Evolutionary conservation across 1,140 invertebrate species (phyloP).

Genomic region (Dinoponera quadriceps): DNA sequence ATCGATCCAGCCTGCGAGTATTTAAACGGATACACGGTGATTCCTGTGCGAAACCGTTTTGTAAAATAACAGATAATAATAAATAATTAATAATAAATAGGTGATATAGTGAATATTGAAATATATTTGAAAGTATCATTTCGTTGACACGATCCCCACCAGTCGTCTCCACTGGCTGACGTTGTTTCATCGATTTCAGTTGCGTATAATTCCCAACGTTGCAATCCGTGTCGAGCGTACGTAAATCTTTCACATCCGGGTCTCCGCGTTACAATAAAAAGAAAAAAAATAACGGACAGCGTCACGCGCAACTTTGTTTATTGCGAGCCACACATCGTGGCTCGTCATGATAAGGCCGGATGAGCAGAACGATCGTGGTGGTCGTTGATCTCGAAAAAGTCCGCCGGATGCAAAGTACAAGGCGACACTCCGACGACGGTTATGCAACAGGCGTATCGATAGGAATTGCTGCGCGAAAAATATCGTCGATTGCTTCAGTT

Average conservation of each 20-base stretch:
- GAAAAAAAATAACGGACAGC: not conserved
- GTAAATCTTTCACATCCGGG: not conserved
- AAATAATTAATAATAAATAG: conserved; percentile 2
- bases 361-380: conserved; percentile 1
- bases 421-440: not conserved
- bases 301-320: conserved; percentile 1
- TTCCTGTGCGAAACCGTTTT: not conserved
- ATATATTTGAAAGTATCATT: conserved; percentile 6
- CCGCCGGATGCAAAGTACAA: conserved; percentile 33
- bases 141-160: not conserved
- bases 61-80: conserved; percentile 1
- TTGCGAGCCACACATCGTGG: not conserved
- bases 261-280: conserved; percentile 10
- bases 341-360: conserved; percentile 6
- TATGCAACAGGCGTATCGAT: too few relatives aligned
- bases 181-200: not conserved
- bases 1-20: not conserved
- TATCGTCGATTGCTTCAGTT: too few relatives aligned
- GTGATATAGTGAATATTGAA: conserved; percentile 7
- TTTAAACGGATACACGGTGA: not conserved
- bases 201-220: not conserved
- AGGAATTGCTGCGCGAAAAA: too few relatives aligned
- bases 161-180: not conserved
- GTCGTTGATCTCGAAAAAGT: conserved; percentile 35
- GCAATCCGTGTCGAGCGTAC: not conserved